Conservation (phyloP, 2,113 vertebrate genomes). For the Scartelaos histophorus region DNA sequence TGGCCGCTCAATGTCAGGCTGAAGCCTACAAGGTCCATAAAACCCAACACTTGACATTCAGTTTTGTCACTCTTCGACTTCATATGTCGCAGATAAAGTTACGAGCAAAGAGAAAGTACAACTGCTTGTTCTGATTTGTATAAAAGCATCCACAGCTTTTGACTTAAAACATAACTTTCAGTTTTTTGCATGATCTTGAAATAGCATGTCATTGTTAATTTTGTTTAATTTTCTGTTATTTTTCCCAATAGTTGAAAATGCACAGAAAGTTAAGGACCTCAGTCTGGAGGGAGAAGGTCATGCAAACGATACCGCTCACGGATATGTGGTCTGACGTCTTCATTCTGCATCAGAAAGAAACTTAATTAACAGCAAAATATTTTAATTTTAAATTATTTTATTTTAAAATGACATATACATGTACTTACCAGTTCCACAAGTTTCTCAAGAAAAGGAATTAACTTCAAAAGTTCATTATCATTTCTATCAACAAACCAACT, state of each 20-base stretch:
- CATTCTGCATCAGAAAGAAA: conserved; percentile 79
- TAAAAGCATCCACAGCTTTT: conserved; percentile 50
- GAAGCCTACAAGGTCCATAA: conserved; percentile 54
- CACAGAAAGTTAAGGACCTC: conserved; percentile 54
- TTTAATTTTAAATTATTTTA: neutral
- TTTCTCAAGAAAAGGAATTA: conserved; percentile 98
- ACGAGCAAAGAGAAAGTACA: conserved; percentile 20
- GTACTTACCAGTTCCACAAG: conserved; percentile 93
- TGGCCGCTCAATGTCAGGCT: conserved; percentile 52
- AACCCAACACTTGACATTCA: conserved; percentile 71
- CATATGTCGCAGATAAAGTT: conserved; percentile 25
- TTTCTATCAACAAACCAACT: conserved; percentile 99
- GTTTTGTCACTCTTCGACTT: conserved; percentile 51
- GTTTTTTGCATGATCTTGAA: conserved; percentile 37
- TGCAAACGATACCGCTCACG: conserved; percentile 96
- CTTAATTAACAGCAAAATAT: neutral
- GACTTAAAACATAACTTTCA: conserved; percentile 25
- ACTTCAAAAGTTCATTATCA: conserved; percentile 96
- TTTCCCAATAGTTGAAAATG: conserved; percentile 17
- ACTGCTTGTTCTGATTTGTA: conserved; percentile 49
- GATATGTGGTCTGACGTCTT: conserved; percentile 96
- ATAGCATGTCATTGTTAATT: conserved; percentile 27
- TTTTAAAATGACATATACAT: neutral
- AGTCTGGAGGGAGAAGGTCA: conserved; percentile 95
- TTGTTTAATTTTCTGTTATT: conserved; percentile 2